These are phyloP conservation scores for Bimastos eiseni DNA, from an alignment of 2,888 invertebrate species.

Conservation along the genomic window DNA sequence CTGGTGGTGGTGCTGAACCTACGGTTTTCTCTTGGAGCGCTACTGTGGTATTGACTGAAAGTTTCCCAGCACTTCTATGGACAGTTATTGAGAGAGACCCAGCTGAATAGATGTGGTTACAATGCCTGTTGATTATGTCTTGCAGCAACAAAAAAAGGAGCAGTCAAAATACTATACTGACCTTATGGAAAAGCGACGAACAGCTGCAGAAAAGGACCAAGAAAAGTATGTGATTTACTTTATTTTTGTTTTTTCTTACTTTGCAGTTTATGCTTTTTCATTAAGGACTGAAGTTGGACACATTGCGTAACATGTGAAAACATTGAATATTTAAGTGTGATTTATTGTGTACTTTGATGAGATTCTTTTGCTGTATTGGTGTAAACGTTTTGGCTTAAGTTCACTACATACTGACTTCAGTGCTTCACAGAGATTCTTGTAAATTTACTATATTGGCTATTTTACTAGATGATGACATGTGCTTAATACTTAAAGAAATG, in stretches of 20 bases:
- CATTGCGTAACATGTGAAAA: neutral
- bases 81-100: neutral
- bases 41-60: neutral
- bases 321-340: neutral
- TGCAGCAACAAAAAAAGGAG: conserved; percentile 70
- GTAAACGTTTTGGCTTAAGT: neutral
- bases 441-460: neutral
- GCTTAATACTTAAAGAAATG: neutral
- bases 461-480: neutral
- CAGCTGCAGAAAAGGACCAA: conserved; percentile 93
- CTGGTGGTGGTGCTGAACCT: neutral
- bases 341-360: neutral
- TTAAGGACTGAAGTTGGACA: neutral
- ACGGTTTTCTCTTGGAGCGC: no score
- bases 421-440: neutral
- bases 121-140: neutral
- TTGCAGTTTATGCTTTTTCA: neutral
- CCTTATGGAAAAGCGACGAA: conserved; percentile 87
- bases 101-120: neutral
- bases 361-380: neutral
- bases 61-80: neutral
- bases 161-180: conserved; percentile 97
- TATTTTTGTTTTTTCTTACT: neutral
- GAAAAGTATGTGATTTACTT: conserved; percentile 69
- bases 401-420: neutral